phyloP scores from a whole-genome alignment of 35 echinoderm and acorn worm genomes.

The Heliocidaris tuberculata region DNA sequence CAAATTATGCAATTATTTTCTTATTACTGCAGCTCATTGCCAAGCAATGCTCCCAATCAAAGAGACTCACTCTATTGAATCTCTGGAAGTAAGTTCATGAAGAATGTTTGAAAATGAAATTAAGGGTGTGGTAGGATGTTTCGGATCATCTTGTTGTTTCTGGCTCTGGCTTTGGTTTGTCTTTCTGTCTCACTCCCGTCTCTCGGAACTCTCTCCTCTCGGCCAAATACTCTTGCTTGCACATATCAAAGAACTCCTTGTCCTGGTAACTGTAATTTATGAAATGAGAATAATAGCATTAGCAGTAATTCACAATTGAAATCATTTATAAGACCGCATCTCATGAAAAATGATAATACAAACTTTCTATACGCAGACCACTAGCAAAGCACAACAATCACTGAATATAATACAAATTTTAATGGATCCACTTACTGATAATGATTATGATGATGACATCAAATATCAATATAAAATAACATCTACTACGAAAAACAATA shows the following conservation, averaged over 20 bases:
- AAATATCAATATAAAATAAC: too few species aligned
- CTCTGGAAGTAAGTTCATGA: background rate
- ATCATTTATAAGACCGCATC: background rate
- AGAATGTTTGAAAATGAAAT: background rate
- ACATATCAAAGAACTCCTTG: slow-evolving; percentile 74
- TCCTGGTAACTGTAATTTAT: slow-evolving; percentile 75
- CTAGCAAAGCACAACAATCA: background rate
- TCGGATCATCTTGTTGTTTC: background rate
- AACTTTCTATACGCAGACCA: background rate
- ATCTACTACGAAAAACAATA: too few species aligned
- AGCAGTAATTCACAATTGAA: background rate
- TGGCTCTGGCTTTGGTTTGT: slow-evolving; percentile 38
- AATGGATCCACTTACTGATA: too few species aligned
- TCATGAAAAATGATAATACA: background rate
- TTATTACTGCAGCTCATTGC: background rate
- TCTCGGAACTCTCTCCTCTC: slow-evolving; percentile 82
- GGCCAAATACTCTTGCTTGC: slow-evolving; percentile 84
- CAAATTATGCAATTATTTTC: background rate
- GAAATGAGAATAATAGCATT: background rate
- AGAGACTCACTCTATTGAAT: background rate
- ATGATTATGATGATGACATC: too few species aligned
- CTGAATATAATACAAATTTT: too few species aligned
- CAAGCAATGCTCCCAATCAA: background rate
- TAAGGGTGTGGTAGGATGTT: background rate
- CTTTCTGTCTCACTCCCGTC: slow-evolving; percentile 66